Percentiles rank a stretch among this genome's conserved stretches.
phyloP scores from a whole-genome alignment of 1,140 invertebrate species.

The Heliconius congener region DNA sequence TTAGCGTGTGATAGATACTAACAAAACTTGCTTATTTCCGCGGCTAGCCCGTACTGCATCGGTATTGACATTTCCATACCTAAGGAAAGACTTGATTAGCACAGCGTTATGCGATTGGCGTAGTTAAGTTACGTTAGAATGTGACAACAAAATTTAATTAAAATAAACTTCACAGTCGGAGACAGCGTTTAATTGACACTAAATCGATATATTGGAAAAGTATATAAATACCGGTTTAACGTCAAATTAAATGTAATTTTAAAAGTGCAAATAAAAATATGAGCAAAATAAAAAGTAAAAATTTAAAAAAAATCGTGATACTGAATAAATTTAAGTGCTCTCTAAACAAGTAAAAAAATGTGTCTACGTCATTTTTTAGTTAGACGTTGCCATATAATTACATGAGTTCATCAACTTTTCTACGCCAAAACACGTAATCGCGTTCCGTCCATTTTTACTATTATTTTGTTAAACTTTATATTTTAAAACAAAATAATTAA shows the following conservation, averaged over 20 bases:
- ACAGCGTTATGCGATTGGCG: slow-evolving; percentile 26
- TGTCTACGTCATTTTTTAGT: background rate
- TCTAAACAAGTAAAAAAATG: background rate
- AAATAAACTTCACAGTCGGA: background rate
- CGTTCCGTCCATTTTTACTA: slow-evolving; percentile 16
- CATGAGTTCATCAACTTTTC: slow-evolving; percentile 25
- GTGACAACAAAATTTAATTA: background rate
- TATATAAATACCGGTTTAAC: background rate
- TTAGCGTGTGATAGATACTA: slow-evolving; percentile 67
- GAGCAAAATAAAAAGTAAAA: background rate
- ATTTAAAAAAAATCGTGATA: background rate
- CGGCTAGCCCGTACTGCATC: slow-evolving; percentile 71
- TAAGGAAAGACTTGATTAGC: slow-evolving; percentile 59
- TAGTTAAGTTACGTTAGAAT: slow-evolving; percentile 5
- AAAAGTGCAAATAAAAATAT: background rate
- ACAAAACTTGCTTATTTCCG: slow-evolving; percentile 71
- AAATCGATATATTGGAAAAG: background rate
- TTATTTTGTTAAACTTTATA: slow-evolving; percentile 15
- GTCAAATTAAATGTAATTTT: background rate
- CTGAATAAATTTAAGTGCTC: background rate
- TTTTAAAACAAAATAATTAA: background rate
- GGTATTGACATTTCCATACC: slow-evolving; percentile 69
- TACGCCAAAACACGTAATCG: slow-evolving; percentile 29
- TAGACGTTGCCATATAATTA: slow-evolving; percentile 6
- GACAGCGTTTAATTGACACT: background rate